Conservation (phyloP, 2,888 invertebrate genomes). For the Epinotia bilunana region DNA sequence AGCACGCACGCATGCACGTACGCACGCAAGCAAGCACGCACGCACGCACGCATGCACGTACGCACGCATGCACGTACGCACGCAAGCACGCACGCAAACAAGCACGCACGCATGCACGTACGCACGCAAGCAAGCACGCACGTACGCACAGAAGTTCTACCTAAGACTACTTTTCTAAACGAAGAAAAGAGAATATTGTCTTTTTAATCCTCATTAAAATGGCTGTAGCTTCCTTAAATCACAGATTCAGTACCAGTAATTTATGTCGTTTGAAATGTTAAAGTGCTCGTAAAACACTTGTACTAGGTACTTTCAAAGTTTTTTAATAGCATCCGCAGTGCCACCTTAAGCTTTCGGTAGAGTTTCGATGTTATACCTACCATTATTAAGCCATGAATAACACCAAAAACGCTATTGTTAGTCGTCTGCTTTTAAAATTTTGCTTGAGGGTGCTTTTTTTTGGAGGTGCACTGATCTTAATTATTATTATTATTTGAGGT, state of each 20-base stretch:
- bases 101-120: no score
- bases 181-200: background rate
- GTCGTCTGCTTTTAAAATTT: background rate
- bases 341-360: background rate
- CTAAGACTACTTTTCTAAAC: background rate
- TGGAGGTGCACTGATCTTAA: background rate
- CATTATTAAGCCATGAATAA: constrained; percentile 17
- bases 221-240: constrained; percentile 4
- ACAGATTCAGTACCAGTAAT: constrained; percentile 22
- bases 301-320: constrained; percentile 7
- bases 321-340: constrained; percentile 13
- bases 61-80: no score
- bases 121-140: no score
- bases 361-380: background rate
- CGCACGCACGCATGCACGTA: no score
- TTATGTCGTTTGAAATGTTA: constrained; percentile 13
- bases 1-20: no score
- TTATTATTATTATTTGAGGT: background rate
- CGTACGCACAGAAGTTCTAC: no score
- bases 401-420: background rate
- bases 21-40: no score
- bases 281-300: constrained; percentile 35
- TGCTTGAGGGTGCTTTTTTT: background rate
- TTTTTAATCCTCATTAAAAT: constrained; percentile 15
- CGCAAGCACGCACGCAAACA: no score